A percentile compares a stretch with the other conserved stretches of the same genome.
These are phyloP conservation scores for Tenthredo amoena DNA, from an alignment of 2,888 invertebrate genomes.

Conservation along the genomic window DNA sequence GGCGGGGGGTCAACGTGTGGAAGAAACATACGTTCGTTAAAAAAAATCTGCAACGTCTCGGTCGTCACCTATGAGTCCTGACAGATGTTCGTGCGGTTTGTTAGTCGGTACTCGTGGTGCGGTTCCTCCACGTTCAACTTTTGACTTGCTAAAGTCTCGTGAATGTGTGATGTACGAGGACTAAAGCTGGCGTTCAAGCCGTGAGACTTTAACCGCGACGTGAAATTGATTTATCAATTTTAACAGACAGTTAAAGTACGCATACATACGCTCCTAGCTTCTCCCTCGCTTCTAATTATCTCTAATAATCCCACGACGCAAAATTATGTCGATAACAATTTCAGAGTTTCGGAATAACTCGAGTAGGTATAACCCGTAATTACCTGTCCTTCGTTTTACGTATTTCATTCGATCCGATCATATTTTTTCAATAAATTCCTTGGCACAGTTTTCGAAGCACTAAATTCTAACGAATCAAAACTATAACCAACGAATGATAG, in stretches of 20 bases:
- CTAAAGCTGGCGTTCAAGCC: neutral
- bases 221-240: constrained; percentile 41
- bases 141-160: constrained; percentile 9
- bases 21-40: constrained; percentile 7
- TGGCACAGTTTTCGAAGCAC: neutral
- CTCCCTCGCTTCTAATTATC: neutral
- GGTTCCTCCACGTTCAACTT: neutral
- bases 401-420: neutral
- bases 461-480: neutral
- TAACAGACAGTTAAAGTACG: neutral
- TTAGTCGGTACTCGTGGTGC: neutral
- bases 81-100: constrained; percentile 33
- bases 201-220: constrained; percentile 2
- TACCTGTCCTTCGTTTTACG: neutral
- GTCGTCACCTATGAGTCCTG: neutral
- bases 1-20: neutral
- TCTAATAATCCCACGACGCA: neutral
- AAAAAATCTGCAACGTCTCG: constrained; percentile 20
- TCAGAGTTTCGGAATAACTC: neutral
- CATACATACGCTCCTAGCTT: neutral
- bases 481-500: neutral
- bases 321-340: neutral
- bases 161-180: neutral
- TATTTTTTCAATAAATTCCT: neutral
- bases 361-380: no score